Conservation (phyloP, 2,888 invertebrate genomes). For the Tipula lateralis region DNA sequence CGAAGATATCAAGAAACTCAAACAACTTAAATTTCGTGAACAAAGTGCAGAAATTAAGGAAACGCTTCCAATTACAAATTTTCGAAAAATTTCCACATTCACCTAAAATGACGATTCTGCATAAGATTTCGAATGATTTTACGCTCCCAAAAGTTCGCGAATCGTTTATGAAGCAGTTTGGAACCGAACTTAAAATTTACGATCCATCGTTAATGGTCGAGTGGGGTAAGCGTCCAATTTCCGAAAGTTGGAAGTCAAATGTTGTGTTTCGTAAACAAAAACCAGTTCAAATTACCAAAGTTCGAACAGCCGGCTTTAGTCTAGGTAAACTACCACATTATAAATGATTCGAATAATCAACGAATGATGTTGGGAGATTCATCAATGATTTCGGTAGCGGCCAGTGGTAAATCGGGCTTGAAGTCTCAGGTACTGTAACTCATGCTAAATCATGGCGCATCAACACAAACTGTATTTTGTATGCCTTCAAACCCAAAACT, state of each 20-base stretch:
- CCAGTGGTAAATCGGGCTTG: slow-evolving; percentile 63
- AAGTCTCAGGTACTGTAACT: slow-evolving; percentile 85
- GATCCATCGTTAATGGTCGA: slow-evolving; percentile 54
- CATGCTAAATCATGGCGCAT: slow-evolving; percentile 83
- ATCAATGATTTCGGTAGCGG: slow-evolving; percentile 81
- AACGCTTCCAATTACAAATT: slow-evolving; percentile 86
- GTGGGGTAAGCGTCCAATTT: slow-evolving; percentile 46
- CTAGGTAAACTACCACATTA: slow-evolving; percentile 75
- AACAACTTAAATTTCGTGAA: slow-evolving; percentile 94
- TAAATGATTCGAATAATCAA: slow-evolving; percentile 93
- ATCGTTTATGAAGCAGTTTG: slow-evolving; percentile 98
- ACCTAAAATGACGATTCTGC: slow-evolving; percentile 94
- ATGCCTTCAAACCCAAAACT: no score
- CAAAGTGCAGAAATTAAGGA: slow-evolving; percentile 98
- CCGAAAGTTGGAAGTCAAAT: slow-evolving; percentile 66
- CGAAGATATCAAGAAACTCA: slow-evolving; percentile 98
- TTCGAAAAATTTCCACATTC: slow-evolving; percentile 99
- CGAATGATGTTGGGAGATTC: slow-evolving; percentile 88
- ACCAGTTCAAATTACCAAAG: slow-evolving; percentile 74
- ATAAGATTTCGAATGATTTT: slow-evolving; percentile 90
- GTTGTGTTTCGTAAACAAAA: slow-evolving; percentile 78
- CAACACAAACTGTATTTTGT: no score
- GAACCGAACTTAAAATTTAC: slow-evolving; percentile 80
- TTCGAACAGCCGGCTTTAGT: slow-evolving; percentile 72
- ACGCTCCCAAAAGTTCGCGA: slow-evolving; percentile 90